These are phyloP conservation scores for Calephelis perditalis DNA, from an alignment of 2,888 invertebrate genomes.

Conservation along the genomic window DNA sequence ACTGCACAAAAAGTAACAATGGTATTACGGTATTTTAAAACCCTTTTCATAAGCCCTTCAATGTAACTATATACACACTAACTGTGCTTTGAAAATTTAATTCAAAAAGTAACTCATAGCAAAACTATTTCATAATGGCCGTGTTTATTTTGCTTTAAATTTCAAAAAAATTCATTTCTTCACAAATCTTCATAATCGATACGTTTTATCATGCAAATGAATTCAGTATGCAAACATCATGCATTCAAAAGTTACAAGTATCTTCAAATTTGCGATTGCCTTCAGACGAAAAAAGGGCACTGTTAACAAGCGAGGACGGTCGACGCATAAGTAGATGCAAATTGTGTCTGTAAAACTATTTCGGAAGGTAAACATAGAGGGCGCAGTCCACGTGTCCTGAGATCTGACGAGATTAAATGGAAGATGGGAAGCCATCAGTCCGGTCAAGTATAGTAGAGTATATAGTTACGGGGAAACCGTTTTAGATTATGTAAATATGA, in stretches of 20 bases:
- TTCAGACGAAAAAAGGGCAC: constrained; percentile 46
- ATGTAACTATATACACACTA: too few species aligned
- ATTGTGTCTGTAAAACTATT: constrained; percentile 78
- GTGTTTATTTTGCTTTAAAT: too few species aligned
- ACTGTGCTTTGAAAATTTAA: too few species aligned
- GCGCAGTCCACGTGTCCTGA: constrained; percentile 63
- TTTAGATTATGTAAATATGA: constrained; percentile 74
- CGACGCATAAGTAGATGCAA: constrained; percentile 75
- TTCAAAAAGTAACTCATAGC: too few species aligned
- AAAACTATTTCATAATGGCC: too few species aligned
- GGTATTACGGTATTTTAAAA: too few species aligned
- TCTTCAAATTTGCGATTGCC: constrained; percentile 32
- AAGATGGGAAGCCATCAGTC: constrained; percentile 52
- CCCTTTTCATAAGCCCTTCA: too few species aligned
- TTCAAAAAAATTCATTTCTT: too few species aligned
- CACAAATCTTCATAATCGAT: not conserved
- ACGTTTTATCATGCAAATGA: constrained; percentile 1
- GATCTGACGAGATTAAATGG: constrained; percentile 70
- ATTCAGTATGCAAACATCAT: constrained; percentile 18
- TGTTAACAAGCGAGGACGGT: constrained; percentile 72
- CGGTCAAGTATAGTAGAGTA: constrained; percentile 56
- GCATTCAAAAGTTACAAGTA: constrained; percentile 18
- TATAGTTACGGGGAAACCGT: constrained; percentile 55
- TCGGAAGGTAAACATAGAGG: constrained; percentile 75
- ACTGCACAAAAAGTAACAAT: too few species aligned